Evolutionary conservation across 2,113 vertebrate species (phyloP), one percentile per base, ranked within the genome.

Genomic region (Myodes glareolus): DNA sequence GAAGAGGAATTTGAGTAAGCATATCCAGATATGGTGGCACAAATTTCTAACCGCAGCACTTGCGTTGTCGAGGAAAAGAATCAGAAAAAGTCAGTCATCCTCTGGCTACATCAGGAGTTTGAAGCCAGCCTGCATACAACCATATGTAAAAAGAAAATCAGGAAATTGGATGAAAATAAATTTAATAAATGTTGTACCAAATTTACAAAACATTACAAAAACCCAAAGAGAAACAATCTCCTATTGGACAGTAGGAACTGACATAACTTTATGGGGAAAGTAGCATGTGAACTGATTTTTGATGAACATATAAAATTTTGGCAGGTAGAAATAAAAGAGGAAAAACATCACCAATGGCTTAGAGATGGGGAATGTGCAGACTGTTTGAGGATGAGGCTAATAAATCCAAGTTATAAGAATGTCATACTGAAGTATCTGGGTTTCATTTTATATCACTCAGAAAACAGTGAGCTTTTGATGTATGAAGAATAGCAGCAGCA

Each of bases 241-340:
- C 68, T 76, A 27, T 39, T 87, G 70, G 33, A 31, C 21, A 25
- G 3, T 50, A 88, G 47, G 55, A 84, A 92, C 52, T 39, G 68
- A 50, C 39, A 87, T 93, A 65, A 90, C 33, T 55, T 95, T 6
- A 85, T 86, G 17, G 65, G 87, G 42, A 73, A 94, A 88, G 36
- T 75, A 88, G 29, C n/a, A 88, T 94, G 86, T 70, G n/a, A 97
- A 39, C 42, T 89, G 75, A 29, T 75, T 85, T 42, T 94, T 76
- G 23, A 88, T 96, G 80, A 78, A 70, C 95, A 16, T n/a, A 19
- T 96, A 91, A 87, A 55, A 96, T 96, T 95, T 86, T 36, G 39
- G 31, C 76, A 67, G 88, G 31, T n/a, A 91, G 50, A 95, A 16
- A 29, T 90, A 47, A 45, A 47, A 77, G 80, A 92, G 7, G 17